These are phyloP conservation scores for Athetis lepigone DNA, from an alignment of 2,888 invertebrate species.

Conservation along the genomic window DNA sequence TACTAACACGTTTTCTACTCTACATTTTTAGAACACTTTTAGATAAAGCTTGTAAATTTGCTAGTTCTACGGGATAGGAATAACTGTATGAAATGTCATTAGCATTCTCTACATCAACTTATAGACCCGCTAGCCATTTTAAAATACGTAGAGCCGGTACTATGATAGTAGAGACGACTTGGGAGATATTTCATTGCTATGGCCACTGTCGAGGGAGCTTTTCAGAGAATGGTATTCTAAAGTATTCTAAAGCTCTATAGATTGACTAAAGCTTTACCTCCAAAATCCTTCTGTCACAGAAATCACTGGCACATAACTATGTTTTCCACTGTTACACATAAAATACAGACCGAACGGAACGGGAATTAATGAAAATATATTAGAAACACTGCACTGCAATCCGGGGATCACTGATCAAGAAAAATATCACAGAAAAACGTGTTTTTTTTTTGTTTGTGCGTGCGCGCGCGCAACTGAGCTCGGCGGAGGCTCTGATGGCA, in stretches of 20 bases:
- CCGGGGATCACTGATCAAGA: conserved; percentile 73
- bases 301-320: conserved; percentile 80
- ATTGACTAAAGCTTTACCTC: conserved; percentile 76
- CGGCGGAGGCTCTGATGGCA: conserved; percentile 79
- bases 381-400: conserved; percentile 85
- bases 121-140: conserved; percentile 52
- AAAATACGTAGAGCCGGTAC: conserved; percentile 43
- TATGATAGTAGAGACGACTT: conserved; percentile 22
- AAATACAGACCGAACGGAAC: conserved; percentile 53
- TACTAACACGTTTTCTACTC: neutral
- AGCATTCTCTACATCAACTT: conserved; percentile 56
- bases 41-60: conserved; percentile 28
- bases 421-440: conserved; percentile 64
- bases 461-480: conserved; percentile 75
- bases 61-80: conserved; percentile 29
- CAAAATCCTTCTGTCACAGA: conserved; percentile 83
- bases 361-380: no score
- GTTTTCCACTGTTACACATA: conserved; percentile 65
- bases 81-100: conserved; percentile 57
- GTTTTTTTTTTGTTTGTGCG: conserved; percentile 66
- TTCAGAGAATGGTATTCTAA: conserved; percentile 15
- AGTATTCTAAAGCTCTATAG: conserved; percentile 30
- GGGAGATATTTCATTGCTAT: conserved; percentile 16
- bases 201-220: conserved; percentile 4
- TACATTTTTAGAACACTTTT: conserved; percentile 16